These are phyloP conservation scores for Daktulosphaira vitifoliae DNA, from an alignment of 1,140 invertebrate genomes.

Conservation along the genomic window DNA sequence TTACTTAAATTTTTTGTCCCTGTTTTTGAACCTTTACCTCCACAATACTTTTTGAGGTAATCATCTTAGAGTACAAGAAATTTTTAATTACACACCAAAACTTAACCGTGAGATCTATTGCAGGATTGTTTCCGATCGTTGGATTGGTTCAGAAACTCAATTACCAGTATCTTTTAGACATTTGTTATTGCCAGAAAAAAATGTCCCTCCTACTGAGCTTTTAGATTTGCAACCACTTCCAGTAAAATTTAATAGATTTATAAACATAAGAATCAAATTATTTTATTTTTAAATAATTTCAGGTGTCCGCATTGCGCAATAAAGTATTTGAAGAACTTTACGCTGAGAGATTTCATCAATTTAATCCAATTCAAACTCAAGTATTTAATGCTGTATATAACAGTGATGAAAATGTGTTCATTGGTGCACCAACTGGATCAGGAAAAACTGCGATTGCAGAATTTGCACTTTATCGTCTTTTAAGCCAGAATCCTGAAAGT, in stretches of 20 bases:
- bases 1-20: constrained; percentile 97
- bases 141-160: constrained; percentile 91
- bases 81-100: too few relatives aligned
- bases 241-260: constrained; percentile 42
- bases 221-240: constrained; percentile 96
- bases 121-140: constrained; percentile 51
- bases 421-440: constrained; percentile 94
- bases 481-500: constrained; percentile 62
- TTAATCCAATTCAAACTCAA: constrained; percentile 99
- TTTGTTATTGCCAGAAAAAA: constrained; percentile 95
- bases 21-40: constrained; percentile 94
- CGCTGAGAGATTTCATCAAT: constrained; percentile 76
- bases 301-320: constrained; percentile 70
- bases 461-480: constrained; percentile 85
- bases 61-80: too few relatives aligned
- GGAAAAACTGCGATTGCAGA: constrained; percentile 96
- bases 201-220: constrained; percentile 93
- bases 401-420: constrained; percentile 96
- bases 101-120: too few relatives aligned
- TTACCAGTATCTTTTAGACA: constrained; percentile 96
- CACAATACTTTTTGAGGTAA: constrained; percentile 87
- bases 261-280: not conserved
- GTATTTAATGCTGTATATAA: constrained; percentile 99
- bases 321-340: constrained; percentile 79
- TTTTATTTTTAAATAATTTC: constrained; percentile 13